phyloP scores from a whole-genome alignment of 1,140 invertebrate genomes.

The Pemphigus obesinymphae region DNA sequence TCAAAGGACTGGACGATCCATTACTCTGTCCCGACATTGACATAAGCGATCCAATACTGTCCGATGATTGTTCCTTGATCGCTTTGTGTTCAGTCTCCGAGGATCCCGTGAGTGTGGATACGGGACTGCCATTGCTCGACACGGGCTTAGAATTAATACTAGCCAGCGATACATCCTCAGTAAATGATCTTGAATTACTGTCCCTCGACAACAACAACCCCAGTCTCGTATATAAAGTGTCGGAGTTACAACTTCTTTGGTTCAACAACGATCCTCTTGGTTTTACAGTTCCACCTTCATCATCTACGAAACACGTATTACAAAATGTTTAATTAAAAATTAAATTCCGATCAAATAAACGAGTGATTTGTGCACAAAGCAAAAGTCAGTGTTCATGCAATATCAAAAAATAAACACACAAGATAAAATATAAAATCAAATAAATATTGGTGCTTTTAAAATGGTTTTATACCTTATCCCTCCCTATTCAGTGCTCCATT shows the following conservation, averaged over 20 bases:
- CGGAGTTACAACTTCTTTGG: slow-evolving; percentile 62
- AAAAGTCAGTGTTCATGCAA: neutral
- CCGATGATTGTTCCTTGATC: slow-evolving; percentile 55
- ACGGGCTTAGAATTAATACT: slow-evolving; percentile 11
- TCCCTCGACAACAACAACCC: slow-evolving; percentile 62
- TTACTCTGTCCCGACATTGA: slow-evolving; percentile 70
- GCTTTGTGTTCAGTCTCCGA: slow-evolving; percentile 54
- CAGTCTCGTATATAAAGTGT: slow-evolving; percentile 75
- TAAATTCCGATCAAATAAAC: neutral
- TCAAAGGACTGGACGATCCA: slow-evolving; percentile 70
- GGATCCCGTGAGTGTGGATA: slow-evolving; percentile 75
- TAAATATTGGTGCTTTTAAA: neutral
- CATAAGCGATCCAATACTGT: slow-evolving; percentile 75
- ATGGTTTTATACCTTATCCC: no score
- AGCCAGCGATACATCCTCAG: neutral
- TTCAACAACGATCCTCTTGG: slow-evolving; percentile 52
- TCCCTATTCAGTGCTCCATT: neutral
- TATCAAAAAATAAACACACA: slow-evolving; percentile 38
- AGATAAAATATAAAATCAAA: neutral
- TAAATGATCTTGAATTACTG: slow-evolving; percentile 8
- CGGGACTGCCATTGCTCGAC: slow-evolving; percentile 78
- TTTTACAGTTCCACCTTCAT: slow-evolving; percentile 64
- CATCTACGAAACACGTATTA: slow-evolving; percentile 59
- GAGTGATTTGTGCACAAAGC: neutral
- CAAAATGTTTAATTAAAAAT: no score